A percentile compares a stretch with the other conserved stretches of the same genome.
Conservation (phyloP, 1,140 invertebrate genomes). For the Hydropsyche tenuis region DNA sequence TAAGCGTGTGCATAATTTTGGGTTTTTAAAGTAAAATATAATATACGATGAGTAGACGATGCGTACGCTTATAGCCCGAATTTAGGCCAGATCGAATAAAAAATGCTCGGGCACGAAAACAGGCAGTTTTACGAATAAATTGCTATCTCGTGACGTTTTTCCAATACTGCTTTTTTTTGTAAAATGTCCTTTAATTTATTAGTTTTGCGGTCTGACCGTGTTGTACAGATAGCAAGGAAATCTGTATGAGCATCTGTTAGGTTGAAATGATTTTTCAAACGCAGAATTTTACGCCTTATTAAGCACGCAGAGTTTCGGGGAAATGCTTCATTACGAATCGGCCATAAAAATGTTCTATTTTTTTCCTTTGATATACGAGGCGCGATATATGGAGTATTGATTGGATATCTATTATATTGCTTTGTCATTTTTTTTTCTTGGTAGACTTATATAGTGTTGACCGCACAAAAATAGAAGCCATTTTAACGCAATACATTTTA, state of each 20-base stretch:
- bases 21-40: background rate
- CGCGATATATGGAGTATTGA: no score
- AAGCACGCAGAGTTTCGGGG: background rate
- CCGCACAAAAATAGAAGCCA: no score
- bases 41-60: slow-evolving; percentile 4
- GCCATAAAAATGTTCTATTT: no score
- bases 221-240: slow-evolving; percentile 23
- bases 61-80: background rate
- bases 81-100: slow-evolving; percentile 17
- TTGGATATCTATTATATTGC: no score
- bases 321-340: no score
- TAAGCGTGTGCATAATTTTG: background rate
- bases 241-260: slow-evolving; percentile 26
- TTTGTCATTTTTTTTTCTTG: no score
- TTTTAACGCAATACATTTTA: no score
- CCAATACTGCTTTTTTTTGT: slow-evolving; percentile 31
- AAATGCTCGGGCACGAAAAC: slow-evolving; percentile 18
- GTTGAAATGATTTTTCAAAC: slow-evolving; percentile 27
- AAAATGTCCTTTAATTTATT: slow-evolving; percentile 33
- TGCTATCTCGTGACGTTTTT: slow-evolving; percentile 34
- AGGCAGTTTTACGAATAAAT: slow-evolving; percentile 36
- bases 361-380: no score
- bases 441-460: no score
- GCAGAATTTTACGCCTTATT: slow-evolving; percentile 15
- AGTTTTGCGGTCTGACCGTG: slow-evolving; percentile 25